Evolutionary conservation across 2,888 invertebrate species (phyloP), one percentile per base, ranked within the genome.

Genomic region (Subacronicta megacephala): DNA sequence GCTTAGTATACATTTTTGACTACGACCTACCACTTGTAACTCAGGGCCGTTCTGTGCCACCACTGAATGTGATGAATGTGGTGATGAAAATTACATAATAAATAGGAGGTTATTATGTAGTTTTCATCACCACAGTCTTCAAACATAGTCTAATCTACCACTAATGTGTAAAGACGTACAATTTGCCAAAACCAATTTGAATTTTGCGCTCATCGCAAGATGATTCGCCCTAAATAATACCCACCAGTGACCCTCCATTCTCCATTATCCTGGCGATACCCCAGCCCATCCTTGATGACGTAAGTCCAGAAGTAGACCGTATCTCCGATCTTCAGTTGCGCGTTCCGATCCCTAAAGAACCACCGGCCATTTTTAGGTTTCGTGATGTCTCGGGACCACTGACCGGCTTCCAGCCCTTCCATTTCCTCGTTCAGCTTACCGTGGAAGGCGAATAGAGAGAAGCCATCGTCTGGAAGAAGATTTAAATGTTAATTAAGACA

Each of bases 241-340:
- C 75, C 75, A 95, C 95, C 94, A 62, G 88, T 88, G 0, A 96
- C 95, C 2, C 82, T 90, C 90, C 95, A 95, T 52, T 90, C 89
- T 31, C 96, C 95, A 80, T 96, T 95, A 60, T 96, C 95, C 72
- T 96, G 95, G n/a, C 96, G 92, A 78, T 96, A 97, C 0, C 97
- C 97, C 18, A 96, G 82, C 0, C 96, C 96, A 66, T 96, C 90
- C 77, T 95, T 96, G 43, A 96, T 94, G 0, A 96, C 96, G 77
- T 95, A 97, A 0, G 96, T 95, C 97, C 97, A 97, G 83, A 96
- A 97, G 83, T 97, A 96, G 17, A 97, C 84, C 2, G 90, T 95
- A 78, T 97, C 97, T 0, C 96, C 97, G 0, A 90, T 75, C 71
- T 96, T 95, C n/a, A 97, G 82, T 54, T 85, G 74, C 0, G 95